Evolutionary conservation across 2,888 invertebrate species (phyloP).

Genomic region (Dorcus parallelipipedus): DNA sequence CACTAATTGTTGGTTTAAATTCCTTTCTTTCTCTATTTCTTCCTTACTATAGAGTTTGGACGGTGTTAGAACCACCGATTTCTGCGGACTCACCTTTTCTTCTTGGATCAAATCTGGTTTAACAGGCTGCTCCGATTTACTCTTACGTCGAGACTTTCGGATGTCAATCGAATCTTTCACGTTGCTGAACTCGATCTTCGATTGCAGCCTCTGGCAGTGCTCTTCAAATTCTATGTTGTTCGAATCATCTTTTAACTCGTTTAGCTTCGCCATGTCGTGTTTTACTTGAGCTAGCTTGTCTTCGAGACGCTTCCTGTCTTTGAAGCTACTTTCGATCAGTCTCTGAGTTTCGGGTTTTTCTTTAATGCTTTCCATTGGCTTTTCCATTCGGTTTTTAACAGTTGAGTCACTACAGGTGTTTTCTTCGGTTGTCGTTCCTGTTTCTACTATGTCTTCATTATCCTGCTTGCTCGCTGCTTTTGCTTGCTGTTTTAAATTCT

Average conservation of each 20-base stretch:
- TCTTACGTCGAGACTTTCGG: slow-evolving; percentile 55
- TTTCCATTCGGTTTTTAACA: slow-evolving; percentile 45
- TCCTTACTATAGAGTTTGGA: slow-evolving; percentile 54
- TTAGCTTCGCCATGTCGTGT: slow-evolving; percentile 21
- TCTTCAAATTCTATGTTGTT: slow-evolving; percentile 52
- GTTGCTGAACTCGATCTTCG: slow-evolving; percentile 67
- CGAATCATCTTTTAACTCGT: background rate
- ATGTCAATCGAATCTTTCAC: slow-evolving; percentile 66
- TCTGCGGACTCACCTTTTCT: slow-evolving; percentile 36
- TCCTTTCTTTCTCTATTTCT: slow-evolving; percentile 74
- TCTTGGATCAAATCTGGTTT: slow-evolving; percentile 45
- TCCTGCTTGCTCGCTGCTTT: slow-evolving; percentile 36
- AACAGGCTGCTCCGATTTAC: slow-evolving; percentile 37
- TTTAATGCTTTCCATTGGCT: slow-evolving; percentile 18
- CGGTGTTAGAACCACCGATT: slow-evolving; percentile 37
- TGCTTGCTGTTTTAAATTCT: slow-evolving; percentile 33
- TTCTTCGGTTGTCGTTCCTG: slow-evolving; percentile 59
- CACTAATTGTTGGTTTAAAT: slow-evolving; percentile 79
- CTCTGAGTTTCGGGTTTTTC: slow-evolving; percentile 25
- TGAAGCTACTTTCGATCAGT: slow-evolving; percentile 16
- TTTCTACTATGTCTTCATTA: slow-evolving; percentile 57
- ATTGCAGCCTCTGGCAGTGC: slow-evolving; percentile 64
- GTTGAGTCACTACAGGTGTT: slow-evolving; percentile 52
- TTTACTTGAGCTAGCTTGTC: slow-evolving; percentile 25
- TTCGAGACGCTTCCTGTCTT: slow-evolving; percentile 33